Conservation (phyloP, 2,113 vertebrate genomes). For the Seriola quinqueradiata region DNA sequence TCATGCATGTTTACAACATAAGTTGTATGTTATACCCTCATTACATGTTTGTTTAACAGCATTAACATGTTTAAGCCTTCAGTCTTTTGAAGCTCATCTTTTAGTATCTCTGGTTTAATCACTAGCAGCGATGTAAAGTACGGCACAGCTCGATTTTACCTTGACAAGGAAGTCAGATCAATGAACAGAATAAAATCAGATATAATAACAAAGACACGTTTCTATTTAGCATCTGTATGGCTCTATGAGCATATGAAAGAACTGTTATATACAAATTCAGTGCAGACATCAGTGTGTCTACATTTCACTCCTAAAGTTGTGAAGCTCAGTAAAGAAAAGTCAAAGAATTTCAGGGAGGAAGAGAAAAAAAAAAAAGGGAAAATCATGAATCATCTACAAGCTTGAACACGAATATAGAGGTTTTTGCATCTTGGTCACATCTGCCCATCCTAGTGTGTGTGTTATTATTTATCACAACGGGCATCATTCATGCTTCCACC, state of each 20-base stretch:
- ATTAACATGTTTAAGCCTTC: too few relatives aligned
- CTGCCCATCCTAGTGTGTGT: not conserved
- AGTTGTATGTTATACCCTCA: too few relatives aligned
- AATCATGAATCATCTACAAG: too few relatives aligned
- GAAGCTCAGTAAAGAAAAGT: not conserved
- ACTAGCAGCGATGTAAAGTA: too few relatives aligned
- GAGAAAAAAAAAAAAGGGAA: not conserved
- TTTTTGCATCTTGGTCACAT: not conserved
- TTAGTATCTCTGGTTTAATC: too few relatives aligned
- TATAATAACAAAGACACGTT: not conserved
- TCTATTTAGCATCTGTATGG: not conserved
- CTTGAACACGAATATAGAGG: too few relatives aligned
- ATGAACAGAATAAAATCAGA: too few relatives aligned
- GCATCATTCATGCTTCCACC: conserved; percentile 1
- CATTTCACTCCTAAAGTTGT: not conserved
- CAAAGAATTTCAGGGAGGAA: not conserved
- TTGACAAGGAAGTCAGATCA: too few relatives aligned
- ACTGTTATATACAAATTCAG: not conserved
- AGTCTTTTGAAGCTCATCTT: too few relatives aligned
- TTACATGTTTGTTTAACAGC: too few relatives aligned
- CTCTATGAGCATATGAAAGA: not conserved
- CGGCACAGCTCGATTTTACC: too few relatives aligned
- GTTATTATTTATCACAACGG: conserved; percentile 4
- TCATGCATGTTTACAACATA: too few relatives aligned
- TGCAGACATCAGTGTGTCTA: not conserved